These are phyloP conservation scores for Horisme vitalbata DNA, from an alignment of 2,888 invertebrate species.

Conservation along the genomic window DNA sequence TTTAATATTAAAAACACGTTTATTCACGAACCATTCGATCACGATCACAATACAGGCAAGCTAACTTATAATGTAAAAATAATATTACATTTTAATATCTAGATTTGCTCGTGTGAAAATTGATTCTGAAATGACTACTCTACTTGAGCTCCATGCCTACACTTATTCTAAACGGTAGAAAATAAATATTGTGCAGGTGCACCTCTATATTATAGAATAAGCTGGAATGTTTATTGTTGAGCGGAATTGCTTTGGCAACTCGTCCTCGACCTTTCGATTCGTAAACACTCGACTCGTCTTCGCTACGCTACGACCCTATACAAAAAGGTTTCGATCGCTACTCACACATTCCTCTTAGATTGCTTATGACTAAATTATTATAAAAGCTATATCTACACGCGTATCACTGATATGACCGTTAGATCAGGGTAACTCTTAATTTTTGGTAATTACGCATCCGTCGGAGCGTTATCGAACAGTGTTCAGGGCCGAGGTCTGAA, in stretches of 20 bases:
- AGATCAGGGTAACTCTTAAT: constrained; percentile 79
- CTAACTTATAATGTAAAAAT: constrained; percentile 57
- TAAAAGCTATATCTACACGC: constrained; percentile 73
- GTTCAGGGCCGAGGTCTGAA: constrained; percentile 48
- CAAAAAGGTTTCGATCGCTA: constrained; percentile 44
- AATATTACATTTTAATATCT: constrained; percentile 26
- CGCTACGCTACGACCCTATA: constrained; percentile 51
- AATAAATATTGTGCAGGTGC: constrained; percentile 60
- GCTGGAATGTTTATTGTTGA: constrained; percentile 71
- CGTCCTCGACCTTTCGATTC: constrained; percentile 71
- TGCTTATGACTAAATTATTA: constrained; percentile 44
- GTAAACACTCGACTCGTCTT: constrained; percentile 60
- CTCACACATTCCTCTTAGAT: constrained; percentile 29
- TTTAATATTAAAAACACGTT: constrained; percentile 71
- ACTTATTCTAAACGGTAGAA: constrained; percentile 29
- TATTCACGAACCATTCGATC: constrained; percentile 65
- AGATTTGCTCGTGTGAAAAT: constrained; percentile 24
- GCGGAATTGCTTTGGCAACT: constrained; percentile 61
- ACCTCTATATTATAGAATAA: constrained; percentile 47
- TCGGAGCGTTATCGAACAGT: constrained; percentile 56
- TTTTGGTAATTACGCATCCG: constrained; percentile 77
- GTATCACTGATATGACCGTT: constrained; percentile 72
- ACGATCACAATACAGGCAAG: constrained; percentile 59
- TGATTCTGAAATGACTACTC: constrained; percentile 13
- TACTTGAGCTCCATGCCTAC: constrained; percentile 29